phyloP scores from a whole-genome alignment of 2,888 invertebrate species.

The Ethmia dodecea region DNA sequence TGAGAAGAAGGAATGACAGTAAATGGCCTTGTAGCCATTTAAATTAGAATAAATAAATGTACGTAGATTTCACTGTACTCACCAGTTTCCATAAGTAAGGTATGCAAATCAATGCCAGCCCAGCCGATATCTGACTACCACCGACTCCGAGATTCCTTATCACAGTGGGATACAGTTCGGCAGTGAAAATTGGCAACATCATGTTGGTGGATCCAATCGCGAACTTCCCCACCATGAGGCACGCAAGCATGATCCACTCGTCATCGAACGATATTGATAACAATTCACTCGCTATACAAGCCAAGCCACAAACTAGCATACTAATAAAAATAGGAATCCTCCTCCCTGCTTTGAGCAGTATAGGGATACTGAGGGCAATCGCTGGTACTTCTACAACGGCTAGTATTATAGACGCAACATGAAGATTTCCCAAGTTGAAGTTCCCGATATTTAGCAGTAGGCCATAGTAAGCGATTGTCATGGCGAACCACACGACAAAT shows the following conservation, averaged over 20 bases:
- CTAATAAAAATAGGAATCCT: conserved; percentile 84
- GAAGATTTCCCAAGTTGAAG: conserved; percentile 85
- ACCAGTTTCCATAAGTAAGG: conserved; percentile 89
- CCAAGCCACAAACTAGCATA: conserved; percentile 82
- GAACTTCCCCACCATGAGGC: conserved; percentile 89
- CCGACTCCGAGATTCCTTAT: conserved; percentile 85
- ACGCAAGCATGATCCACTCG: conserved; percentile 83
- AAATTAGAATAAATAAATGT: too few relatives aligned
- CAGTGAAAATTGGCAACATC: conserved; percentile 86
- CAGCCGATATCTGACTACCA: conserved; percentile 86
- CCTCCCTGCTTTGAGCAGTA: conserved; percentile 85
- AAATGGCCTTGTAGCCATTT: too few relatives aligned
- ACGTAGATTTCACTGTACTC: too few relatives aligned
- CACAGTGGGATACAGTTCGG: conserved; percentile 84
- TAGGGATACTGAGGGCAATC: conserved; percentile 84
- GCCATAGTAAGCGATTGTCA: conserved; percentile 88
- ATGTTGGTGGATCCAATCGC: conserved; percentile 88
- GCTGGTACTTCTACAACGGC: conserved; percentile 89
- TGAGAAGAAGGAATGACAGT: too few relatives aligned
- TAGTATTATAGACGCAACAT: conserved; percentile 84
- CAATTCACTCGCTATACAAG: conserved; percentile 81
- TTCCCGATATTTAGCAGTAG: conserved; percentile 84
- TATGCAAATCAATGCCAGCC: conserved; percentile 85
- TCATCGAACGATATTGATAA: conserved; percentile 71
- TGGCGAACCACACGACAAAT: conserved; percentile 86